A percentile compares a stretch with the other conserved stretches of the same genome.
phyloP scores from a whole-genome alignment of 2,888 invertebrate genomes.

The Syrphus vitripennis region DNA sequence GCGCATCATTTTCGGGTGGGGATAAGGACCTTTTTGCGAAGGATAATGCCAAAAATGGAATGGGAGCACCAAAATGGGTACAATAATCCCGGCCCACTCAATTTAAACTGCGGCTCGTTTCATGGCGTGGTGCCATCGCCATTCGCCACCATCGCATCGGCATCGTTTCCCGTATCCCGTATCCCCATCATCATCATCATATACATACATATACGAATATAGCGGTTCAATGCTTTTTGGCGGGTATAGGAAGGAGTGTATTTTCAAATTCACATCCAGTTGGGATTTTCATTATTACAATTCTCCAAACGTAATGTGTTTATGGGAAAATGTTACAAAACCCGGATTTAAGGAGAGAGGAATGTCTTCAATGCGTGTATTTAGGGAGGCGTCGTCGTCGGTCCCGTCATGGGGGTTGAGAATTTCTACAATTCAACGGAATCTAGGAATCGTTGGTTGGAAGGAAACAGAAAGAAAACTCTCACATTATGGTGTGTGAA shows the following conservation, averaged over 20 bases:
- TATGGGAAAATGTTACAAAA: conserved; percentile 35
- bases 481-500: conserved; percentile 68
- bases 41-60: conserved; percentile 43
- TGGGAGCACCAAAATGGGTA: conserved; percentile 51
- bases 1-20: conserved; percentile 16
- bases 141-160: neutral
- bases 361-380: neutral
- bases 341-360: neutral
- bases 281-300: conserved; percentile 69
- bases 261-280: conserved; percentile 69
- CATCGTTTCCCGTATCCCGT: neutral
- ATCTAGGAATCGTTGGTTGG: neutral
- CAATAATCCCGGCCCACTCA: conserved; percentile 67
- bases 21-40: conserved; percentile 48
- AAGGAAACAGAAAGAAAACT: neutral
- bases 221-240: conserved; percentile 23
- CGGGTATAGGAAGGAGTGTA: neutral
- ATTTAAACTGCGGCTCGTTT: conserved; percentile 68
- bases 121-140: conserved; percentile 16
- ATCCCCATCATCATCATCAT: accelerated
- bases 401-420: too few relatives aligned
- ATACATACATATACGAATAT: neutral
- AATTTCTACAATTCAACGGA: conserved; percentile 11
- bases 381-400: neutral
- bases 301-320: conserved; percentile 56